Evolutionary conservation across 2,113 vertebrate species (phyloP).

Genomic region (Oncorhynchus clarkii): DNA sequence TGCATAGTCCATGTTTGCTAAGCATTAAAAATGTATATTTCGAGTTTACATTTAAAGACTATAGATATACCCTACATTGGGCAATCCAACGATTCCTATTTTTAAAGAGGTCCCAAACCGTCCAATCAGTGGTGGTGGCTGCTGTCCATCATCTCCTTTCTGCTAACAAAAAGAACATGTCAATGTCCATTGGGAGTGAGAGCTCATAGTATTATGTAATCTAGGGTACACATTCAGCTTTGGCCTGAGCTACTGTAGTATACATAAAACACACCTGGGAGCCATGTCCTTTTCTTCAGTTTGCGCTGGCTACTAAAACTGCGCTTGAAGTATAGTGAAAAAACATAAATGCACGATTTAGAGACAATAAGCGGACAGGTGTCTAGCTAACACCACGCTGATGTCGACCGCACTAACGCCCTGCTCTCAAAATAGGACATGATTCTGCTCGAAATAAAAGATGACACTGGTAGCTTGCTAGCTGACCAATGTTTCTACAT

Average conservation of each 20-base stretch:
- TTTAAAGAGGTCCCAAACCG: slow-evolving; percentile 94
- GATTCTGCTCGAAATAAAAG: slow-evolving; percentile 59
- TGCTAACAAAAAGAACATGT: slow-evolving; percentile 63
- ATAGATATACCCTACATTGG: slow-evolving; percentile 91
- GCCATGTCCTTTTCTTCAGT: slow-evolving; percentile 46
- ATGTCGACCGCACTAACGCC: slow-evolving; percentile 28
- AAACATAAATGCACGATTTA: slow-evolving; percentile 31
- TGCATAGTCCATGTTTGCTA: too few species aligned
- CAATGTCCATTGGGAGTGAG: slow-evolving; percentile 30
- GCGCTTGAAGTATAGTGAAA: slow-evolving; percentile 1
- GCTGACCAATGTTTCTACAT: slow-evolving; percentile 53
- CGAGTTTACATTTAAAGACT: neutral
- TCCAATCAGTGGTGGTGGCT: slow-evolving; percentile 87
- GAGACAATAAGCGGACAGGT: slow-evolving; percentile 13
- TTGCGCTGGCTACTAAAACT: slow-evolving; percentile 20
- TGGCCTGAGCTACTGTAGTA: slow-evolving; percentile 2
- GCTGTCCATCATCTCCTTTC: slow-evolving; percentile 82
- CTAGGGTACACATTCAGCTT: slow-evolving; percentile 7
- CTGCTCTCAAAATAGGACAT: slow-evolving; percentile 54
- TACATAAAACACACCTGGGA: slow-evolving; percentile 52
- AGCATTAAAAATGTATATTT: neutral
- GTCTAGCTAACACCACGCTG: slow-evolving; percentile 40
- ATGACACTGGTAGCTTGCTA: slow-evolving; percentile 53
- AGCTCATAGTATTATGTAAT: slow-evolving; percentile 48
- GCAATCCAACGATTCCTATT: slow-evolving; percentile 92